Base-by-base conservation (phyloP, 2,113 vertebrate species). In the Oplegnathus fasciatus region DNA sequence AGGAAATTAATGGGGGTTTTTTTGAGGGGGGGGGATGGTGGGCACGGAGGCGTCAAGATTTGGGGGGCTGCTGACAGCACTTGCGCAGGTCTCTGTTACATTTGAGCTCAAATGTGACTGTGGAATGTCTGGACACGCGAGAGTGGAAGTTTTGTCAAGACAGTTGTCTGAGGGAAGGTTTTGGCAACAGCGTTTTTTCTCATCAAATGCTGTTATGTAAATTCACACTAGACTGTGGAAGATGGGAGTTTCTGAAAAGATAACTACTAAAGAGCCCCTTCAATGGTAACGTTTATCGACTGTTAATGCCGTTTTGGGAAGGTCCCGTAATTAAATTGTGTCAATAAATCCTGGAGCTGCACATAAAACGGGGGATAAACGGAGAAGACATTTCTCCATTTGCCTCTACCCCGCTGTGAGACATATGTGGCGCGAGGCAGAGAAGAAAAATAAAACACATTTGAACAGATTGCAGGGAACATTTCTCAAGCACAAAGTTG, bases 401-500 rank as follows among this genome's bases (percentile, higher is more conserved):
- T 85, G 79, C 86, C 85, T 84, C 86, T 58, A 22, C 60, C 91
- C 90, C 13, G 68, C 92, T 90, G 91, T 60, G 90, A 88, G 84
- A 89, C 91, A 88, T 86, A 93, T 91, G 90, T 88, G 79, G 60
- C 42, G 55, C 17, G 44, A 48, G 72, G 44, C 78, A 50, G 80
- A 77, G 82, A 40, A 76, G 82, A 85, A 86, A 88, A 89, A 85
- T 88, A 86, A 92, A 90, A 81, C 69, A 71, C 85, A 84, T 91
- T 86, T 55, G 81, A 91, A 52, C 89, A 75, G 90, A 93, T 91
- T 90, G 91, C 89, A 74, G 87, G 87, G 89, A 89, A 89, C 91
- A 89, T 92, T 93, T 93, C 91, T 94, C 91, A 90, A 86, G 91
- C 93, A 89, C 90, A 90, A 93, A 89, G 89, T 91, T 85, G 77